These are phyloP conservation scores for Misgurnus anguillicaudatus DNA, from an alignment of 2,113 vertebrate species.

Conservation along the genomic window DNA sequence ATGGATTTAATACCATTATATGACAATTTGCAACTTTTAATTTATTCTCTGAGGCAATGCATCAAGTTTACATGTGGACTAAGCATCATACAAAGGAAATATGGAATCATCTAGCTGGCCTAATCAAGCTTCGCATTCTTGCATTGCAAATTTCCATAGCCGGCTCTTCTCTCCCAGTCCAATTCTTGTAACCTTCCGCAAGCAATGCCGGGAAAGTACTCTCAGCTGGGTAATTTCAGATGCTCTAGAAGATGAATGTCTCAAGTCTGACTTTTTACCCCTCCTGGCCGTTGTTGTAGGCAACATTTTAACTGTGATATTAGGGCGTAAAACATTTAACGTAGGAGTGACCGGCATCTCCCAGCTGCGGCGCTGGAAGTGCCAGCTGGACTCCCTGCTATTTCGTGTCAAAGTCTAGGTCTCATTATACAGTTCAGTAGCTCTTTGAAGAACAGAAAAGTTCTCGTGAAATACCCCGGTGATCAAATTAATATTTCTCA, in stretches of 20 bases:
- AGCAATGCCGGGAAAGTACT: conserved; percentile 37
- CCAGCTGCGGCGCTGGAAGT: conserved; percentile 71
- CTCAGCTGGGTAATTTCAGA: conserved; percentile 36
- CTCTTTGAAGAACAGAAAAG: conserved; percentile 53
- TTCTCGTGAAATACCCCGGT: conserved; percentile 59
- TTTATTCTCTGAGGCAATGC: background rate
- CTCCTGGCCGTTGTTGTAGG: conserved; percentile 42
- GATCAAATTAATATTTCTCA: conserved; percentile 69
- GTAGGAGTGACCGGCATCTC: conserved; percentile 65
- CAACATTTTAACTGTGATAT: conserved; percentile 68
- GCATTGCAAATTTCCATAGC: conserved; percentile 11
- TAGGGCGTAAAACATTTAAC: conserved; percentile 69
- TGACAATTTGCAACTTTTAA: conserved; percentile 28
- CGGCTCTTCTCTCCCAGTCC: conserved; percentile 32
- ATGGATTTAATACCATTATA: conserved; percentile 18
- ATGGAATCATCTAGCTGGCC: conserved; percentile 23
- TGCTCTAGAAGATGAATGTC: conserved; percentile 39
- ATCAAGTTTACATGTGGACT: background rate
- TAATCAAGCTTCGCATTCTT: conserved; percentile 26
- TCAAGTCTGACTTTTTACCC: conserved; percentile 11
- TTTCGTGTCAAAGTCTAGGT: conserved; percentile 62
- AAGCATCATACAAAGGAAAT: conserved; percentile 31
- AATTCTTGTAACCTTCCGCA: conserved; percentile 18
- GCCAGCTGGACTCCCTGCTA: conserved; percentile 68
- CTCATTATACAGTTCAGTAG: conserved; percentile 66